Percentiles rank a stretch among this genome's conserved stretches.
Evolutionary conservation across 2,888 invertebrate genomes (phyloP).

Genomic region (Geotrupes spiniger): DNA sequence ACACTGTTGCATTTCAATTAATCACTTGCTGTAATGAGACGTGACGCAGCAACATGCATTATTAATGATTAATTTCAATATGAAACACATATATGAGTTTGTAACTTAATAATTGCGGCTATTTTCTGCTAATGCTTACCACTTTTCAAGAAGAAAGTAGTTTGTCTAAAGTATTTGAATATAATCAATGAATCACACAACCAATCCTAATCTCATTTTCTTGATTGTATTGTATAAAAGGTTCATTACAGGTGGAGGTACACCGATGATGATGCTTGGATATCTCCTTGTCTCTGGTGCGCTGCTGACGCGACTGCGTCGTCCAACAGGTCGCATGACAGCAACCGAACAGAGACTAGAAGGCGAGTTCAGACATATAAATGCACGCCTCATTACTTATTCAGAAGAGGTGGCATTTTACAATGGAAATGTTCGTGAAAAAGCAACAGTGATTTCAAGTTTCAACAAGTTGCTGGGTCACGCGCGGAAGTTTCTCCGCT

Average conservation of each 20-base stretch:
- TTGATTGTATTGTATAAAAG: too few species aligned
- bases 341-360: slow-evolving; percentile 96
- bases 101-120: too few species aligned
- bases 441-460: slow-evolving; percentile 80
- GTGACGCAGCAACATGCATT: too few species aligned
- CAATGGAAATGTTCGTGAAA: slow-evolving; percentile 83
- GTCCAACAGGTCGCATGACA: slow-evolving; percentile 85
- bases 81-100: too few species aligned
- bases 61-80: too few species aligned
- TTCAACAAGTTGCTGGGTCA: slow-evolving; percentile 87
- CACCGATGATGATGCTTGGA: slow-evolving; percentile 83
- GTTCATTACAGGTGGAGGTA: slow-evolving; percentile 66
- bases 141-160: too few species aligned
- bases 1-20: too few species aligned
- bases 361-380: slow-evolving; percentile 96
- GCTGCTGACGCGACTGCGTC: slow-evolving; percentile 79
- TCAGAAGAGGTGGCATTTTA: slow-evolving; percentile 91
- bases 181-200: too few species aligned
- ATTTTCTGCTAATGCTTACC: too few species aligned
- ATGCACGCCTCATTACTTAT: slow-evolving; percentile 93
- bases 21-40: too few species aligned
- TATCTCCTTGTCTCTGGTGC: slow-evolving; percentile 87
- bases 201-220: too few species aligned
- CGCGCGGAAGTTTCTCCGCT: slow-evolving; percentile 82
- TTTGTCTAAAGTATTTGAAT: too few species aligned